Base-by-base conservation (phyloP, 1,140 invertebrate species). In the Teleopsis dalmanni region DNA sequence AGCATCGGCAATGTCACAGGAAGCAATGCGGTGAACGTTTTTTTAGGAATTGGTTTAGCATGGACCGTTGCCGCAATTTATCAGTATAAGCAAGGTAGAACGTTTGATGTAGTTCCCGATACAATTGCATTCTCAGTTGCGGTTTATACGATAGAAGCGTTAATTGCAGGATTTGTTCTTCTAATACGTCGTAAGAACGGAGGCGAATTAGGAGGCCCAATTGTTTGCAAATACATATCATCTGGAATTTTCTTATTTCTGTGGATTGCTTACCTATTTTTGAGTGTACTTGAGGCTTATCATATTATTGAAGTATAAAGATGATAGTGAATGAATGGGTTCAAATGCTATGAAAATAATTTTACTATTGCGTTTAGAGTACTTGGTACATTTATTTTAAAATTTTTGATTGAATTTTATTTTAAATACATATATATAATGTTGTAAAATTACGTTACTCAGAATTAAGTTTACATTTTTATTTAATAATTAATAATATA, bases 1-100 rank as follows among this genome's bases (percentile, higher is more conserved):
- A 89, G 88, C 45, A 82, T 94, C n/a, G 90, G 91, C 35, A 94
- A 94, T 71, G 87, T 94, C 52, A 93, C 89, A 25, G 91, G 91
- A 50, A 91, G 87, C 67, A 94, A 94, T 72, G 89, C 88, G 36
- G 91, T 94, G 40, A 92, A 92, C 68, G 89, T 92, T 44, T 82
- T 82, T 71, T 73, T 83, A 50, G 82, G 82, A 25, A 85, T 85
- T 53, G 83, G 83, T 52, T 78, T 86, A 43, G 83, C 83, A 47
- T 86, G 83, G 83, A 82, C 81, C 51, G 79, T 86, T 47, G 84
- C 84, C 23, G 81, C 83, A 40, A 75, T 85, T 48, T 83, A 84
- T 64, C 82, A 83, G 58, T 70, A 73, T 35, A 70, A 60, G 47
- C 67, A 79, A 49, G 78, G 76, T 34, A 57, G 68, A 3, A 41